phyloP scores from a whole-genome alignment of 37 sponge, comb jelly and placozoan genomes.

The Tethya wilhelma region DNA sequence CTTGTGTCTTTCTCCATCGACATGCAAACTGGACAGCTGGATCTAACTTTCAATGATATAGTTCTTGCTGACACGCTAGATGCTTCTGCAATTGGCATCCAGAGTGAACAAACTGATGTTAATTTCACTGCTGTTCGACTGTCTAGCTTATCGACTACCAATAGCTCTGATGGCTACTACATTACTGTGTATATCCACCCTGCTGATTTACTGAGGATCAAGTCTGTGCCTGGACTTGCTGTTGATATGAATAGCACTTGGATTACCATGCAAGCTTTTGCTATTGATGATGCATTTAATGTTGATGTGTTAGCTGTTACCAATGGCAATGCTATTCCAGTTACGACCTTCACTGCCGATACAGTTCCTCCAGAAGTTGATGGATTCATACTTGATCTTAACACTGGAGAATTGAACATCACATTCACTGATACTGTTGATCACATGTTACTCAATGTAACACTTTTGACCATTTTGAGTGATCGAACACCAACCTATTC shows the following conservation, averaged over 20 bases:
- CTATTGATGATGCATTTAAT: slow-evolving; percentile 72
- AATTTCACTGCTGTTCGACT: slow-evolving; percentile 19
- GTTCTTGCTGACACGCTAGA: slow-evolving; percentile 60
- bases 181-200: slow-evolving; percentile 60
- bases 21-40: slow-evolving; percentile 73
- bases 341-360: slow-evolving; percentile 57
- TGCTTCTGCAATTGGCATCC: slow-evolving; percentile 77
- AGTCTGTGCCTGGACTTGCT: slow-evolving; percentile 63
- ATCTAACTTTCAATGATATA: slow-evolving; percentile 85
- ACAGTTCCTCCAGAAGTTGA: slow-evolving; percentile 52
- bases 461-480: slow-evolving; percentile 44
- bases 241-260: slow-evolving; percentile 54
- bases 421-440: slow-evolving; percentile 83
- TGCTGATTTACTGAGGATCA: slow-evolving; percentile 70
- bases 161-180: slow-evolving; percentile 66
- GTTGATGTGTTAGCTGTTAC: slow-evolving; percentile 87
- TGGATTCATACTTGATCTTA: slow-evolving; percentile 70
- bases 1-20: slow-evolving; percentile 68
- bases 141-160: slow-evolving; percentile 39
- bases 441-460: slow-evolving; percentile 39
- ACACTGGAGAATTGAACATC: slow-evolving; percentile 63
- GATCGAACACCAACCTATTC: not conserved
- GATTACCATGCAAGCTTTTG: slow-evolving; percentile 87
- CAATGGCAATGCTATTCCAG: slow-evolving; percentile 84
- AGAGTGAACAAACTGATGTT: slow-evolving; percentile 20